Conservation (phyloP, 1,140 invertebrate species). For the Psix sp. region DNA sequence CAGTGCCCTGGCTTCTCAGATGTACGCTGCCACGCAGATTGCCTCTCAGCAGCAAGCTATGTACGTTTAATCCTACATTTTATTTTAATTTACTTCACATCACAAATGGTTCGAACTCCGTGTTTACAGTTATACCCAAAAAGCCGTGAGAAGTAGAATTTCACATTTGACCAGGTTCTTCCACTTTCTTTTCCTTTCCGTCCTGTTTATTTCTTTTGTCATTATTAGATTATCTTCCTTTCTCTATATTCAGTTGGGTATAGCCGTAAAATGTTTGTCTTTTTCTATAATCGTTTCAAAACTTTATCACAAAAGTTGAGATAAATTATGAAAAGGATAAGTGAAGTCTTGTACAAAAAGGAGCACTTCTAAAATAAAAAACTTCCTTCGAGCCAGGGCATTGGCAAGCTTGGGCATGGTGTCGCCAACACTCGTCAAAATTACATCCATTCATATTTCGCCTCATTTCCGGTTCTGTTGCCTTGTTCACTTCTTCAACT, state of each 20-base stretch:
- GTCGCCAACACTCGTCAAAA: slow-evolving; percentile 76
- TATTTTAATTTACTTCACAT: slow-evolving; percentile 73
- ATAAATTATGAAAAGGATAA: slow-evolving; percentile 39
- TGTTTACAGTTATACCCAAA: slow-evolving; percentile 72
- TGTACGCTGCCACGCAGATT: slow-evolving; percentile 93
- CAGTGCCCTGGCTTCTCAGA: slow-evolving; percentile 97
- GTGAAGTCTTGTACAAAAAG: slow-evolving; percentile 68
- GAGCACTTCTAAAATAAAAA: slow-evolving; percentile 74
- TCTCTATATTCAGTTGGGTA: slow-evolving; percentile 75
- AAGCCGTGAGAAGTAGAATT: background rate
- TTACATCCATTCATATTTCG: slow-evolving; percentile 62
- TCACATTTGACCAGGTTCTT: slow-evolving; percentile 7
- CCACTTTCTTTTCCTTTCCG: slow-evolving; percentile 9
- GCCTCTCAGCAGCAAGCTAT: slow-evolving; percentile 92
- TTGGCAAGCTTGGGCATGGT: slow-evolving; percentile 83
- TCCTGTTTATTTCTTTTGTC: slow-evolving; percentile 14
- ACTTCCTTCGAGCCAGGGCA: slow-evolving; percentile 85
- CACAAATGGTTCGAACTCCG: slow-evolving; percentile 63
- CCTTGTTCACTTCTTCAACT: slow-evolving; percentile 41
- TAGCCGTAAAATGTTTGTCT: slow-evolving; percentile 70
- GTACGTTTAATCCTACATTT: slow-evolving; percentile 83
- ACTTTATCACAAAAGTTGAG: slow-evolving; percentile 39
- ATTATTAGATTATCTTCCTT: no score
- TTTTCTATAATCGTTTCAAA: slow-evolving; percentile 67
- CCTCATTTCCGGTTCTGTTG: slow-evolving; percentile 45